Base-by-base conservation (phyloP, 1,140 invertebrate species). In the Ruditapes philippinarum region DNA sequence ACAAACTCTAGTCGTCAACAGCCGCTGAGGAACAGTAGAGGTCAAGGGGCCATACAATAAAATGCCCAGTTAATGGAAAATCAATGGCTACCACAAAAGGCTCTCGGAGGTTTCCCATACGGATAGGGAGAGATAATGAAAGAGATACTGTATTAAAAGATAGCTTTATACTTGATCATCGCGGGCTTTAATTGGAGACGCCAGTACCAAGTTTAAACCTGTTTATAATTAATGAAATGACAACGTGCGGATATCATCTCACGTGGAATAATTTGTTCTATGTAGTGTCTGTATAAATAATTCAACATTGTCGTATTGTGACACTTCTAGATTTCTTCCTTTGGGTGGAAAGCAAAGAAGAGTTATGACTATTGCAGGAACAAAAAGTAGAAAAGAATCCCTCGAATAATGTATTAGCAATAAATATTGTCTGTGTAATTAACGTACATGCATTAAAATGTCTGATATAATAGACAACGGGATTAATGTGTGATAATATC, bases 81-180 rank as follows among this genome's bases (percentile, higher is more conserved):
- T 49, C 70, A 49, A 74, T 74, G 40, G 40, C 17, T 1, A 45
- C 19, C 40, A 74, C 70, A 74, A 74, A 74, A 28, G 40, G 40
- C 70, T 45, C 22, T 45, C 70, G 25, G 36, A 40, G 40, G 7
- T 74, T 74, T 74, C 70, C 70, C 70, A 74, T 74, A 74, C 70
- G 70, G 38, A 22, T 45, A 42, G 40, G 49, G 25, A 5, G 36
- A 28, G 70, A 42, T 74, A 74, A 74, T 74, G 70, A 74, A 74
- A 74, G 38, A 25, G 38, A 74, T 40, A 42, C 38, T 74, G 22
- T 74, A 74, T 74, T 74, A 74, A 74, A 62, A 74, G 38, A 74
- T 14, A 14, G 70, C 9, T 38, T 45, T 45, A 74, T n/a, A 74
- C 70, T 42, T 74, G 36, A 40, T 28, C 45, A 74, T 74, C 40